Percentiles rank a stretch among this genome's conserved stretches.
Conservation (phyloP, 2,113 vertebrate genomes). For the Anarhynchus alexandrinus region DNA sequence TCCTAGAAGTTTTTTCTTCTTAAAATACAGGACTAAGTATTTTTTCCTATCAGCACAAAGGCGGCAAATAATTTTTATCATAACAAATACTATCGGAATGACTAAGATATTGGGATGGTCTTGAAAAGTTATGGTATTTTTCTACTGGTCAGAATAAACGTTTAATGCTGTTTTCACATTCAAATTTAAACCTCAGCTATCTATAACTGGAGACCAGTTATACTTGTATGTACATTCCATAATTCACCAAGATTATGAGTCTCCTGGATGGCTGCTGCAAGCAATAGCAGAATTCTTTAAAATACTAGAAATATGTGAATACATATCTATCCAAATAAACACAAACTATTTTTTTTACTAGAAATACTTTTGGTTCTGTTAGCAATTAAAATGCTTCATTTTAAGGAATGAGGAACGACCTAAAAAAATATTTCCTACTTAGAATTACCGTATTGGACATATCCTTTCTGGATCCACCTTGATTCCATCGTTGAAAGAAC, state of each 20-base stretch:
- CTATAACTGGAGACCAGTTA: not conserved
- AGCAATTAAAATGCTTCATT: constrained; percentile 21
- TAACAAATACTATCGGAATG: not conserved
- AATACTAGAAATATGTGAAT: constrained; percentile 22
- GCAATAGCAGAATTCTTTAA: not conserved
- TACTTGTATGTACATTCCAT: not conserved
- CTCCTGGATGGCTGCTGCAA: not conserved
- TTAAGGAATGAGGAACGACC: constrained; percentile 19
- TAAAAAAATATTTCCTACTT: not conserved
- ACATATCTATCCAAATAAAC: constrained; percentile 14
- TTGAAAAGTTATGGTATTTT: not conserved
- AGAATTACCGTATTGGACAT: not conserved
- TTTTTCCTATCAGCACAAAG: not conserved
- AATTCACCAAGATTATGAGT: not conserved
- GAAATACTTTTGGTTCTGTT: constrained; percentile 21
- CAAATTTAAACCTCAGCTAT: not conserved
- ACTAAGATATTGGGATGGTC: not conserved
- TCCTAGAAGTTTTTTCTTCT: too few species aligned
- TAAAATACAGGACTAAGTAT: not conserved
- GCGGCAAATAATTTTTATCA: not conserved
- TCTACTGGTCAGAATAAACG: not conserved
- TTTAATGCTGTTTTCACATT: not conserved
- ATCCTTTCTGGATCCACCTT: not conserved
- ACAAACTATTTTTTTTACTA: constrained; percentile 2
- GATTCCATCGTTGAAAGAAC: not conserved